Evolutionary conservation across 2,888 invertebrate genomes (phyloP), one percentile per base, ranked within the genome.

Genomic region (Drosophila gaucha): DNA sequence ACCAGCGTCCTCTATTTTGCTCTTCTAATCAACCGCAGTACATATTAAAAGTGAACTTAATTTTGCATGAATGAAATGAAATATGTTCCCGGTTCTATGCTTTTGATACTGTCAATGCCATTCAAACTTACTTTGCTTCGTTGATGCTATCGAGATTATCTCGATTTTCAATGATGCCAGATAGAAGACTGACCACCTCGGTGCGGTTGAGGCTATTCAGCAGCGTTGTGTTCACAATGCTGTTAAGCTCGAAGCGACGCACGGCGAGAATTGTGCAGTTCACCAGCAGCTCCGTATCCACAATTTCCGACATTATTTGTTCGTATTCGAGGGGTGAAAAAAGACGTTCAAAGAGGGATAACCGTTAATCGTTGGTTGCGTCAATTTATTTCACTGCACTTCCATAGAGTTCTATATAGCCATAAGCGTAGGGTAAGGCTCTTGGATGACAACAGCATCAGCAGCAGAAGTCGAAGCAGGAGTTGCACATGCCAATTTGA

Each of bases 201-300:
- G 91, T 86, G 24, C 91, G 90, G 78, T 91, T 91, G 20, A 90
- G 80, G 33, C 55, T 82, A 44, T 72, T 80, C 56, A 91, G 66
- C 58, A 84, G 69, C 22, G 89, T 87, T 24, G 80, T 80, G 62
- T 91, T 91, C 16, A 90, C 87, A 62, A 89, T 87, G 60, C 85
- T 79, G 44, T 84, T 83, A 59, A 90, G 67, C 33, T 88, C 84
- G 57, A 91, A 91, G 47, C 91, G 91, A 39, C 87, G 85, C 8
- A 91, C 89, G 10, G 91, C 91, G 16, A 91, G 84, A 38, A 91
- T 88, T 56, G 91, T 91, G 76, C 91, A 91, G 68, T 91, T 91
- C 50, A 90, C 88, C 65, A 91, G 65, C 50, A 91, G 71, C 65
- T 90, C 90, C 5, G 90, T 91, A 72, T 91, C 90, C 60, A 91